Evolutionary conservation across 1,140 invertebrate genomes (phyloP).

Genomic region (Solen grandis): DNA sequence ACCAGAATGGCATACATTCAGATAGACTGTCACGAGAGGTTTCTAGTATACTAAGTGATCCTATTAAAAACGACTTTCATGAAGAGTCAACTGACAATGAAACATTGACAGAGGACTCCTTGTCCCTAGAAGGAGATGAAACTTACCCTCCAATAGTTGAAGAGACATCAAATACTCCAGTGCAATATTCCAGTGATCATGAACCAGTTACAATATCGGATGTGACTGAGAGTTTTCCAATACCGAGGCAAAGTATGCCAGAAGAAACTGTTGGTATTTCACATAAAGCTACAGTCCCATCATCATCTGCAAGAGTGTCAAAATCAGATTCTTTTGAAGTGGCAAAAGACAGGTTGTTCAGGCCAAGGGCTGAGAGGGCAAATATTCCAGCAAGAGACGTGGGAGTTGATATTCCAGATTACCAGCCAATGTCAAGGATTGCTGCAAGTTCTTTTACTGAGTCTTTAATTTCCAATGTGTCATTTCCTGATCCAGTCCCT

Average conservation of each 20-base stretch:
- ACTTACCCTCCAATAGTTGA: slow-evolving; percentile 60
- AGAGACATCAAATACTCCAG: slow-evolving; percentile 5
- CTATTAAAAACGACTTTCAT: no score
- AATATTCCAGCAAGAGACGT: no score
- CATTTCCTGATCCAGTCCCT: slow-evolving; percentile 29
- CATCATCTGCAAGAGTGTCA: no score
- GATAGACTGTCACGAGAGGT: slow-evolving; percentile 11
- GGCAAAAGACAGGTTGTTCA: no score
- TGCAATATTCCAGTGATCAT: background rate
- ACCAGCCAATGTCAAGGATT: no score
- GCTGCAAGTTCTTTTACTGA: slow-evolving; percentile 47
- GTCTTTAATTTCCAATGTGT: slow-evolving; percentile 25
- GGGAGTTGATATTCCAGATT: no score
- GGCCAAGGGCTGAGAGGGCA: no score
- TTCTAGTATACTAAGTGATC: no score
- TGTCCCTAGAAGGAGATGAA: slow-evolving; percentile 49
- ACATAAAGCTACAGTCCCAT: no score
- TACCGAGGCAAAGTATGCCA: background rate
- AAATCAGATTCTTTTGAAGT: no score
- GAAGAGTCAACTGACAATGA: slow-evolving; percentile 42
- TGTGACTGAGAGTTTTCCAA: background rate
- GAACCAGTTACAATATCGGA: slow-evolving; percentile 22
- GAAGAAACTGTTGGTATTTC: no score
- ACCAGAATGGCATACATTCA: no score
- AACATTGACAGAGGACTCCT: slow-evolving; percentile 43